Percentiles rank a stretch among this genome's conserved stretches.
These are phyloP conservation scores for Scyliorhinus canicula DNA, from an alignment of 2,797 vertebrate species.

Conservation along the genomic window DNA sequence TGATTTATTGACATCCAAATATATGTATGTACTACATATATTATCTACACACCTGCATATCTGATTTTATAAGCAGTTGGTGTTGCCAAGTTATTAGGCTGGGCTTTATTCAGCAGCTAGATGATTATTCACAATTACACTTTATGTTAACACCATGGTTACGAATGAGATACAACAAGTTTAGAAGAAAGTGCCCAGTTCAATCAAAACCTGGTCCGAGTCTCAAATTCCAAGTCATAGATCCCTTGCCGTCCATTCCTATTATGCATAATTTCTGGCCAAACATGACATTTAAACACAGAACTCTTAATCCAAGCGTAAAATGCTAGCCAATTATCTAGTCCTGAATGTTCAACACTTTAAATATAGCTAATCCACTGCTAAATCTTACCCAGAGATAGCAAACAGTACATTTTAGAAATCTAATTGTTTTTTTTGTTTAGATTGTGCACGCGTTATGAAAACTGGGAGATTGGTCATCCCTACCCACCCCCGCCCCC, in stretches of 20 bases:
- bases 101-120: background rate
- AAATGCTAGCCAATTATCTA: conserved; percentile 33
- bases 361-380: conserved; percentile 7
- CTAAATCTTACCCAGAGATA: background rate
- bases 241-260: background rate
- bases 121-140: background rate
- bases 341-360: background rate
- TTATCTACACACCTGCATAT: too few species aligned
- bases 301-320: conserved; percentile 23
- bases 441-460: background rate
- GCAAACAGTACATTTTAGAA: background rate
- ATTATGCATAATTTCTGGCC: background rate
- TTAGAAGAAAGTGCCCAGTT: background rate
- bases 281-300: conserved; percentile 23
- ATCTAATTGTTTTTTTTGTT: background rate
- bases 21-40: too few species aligned
- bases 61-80: background rate
- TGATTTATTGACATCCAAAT: background rate
- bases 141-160: background rate
- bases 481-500: background rate
- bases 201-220: background rate
- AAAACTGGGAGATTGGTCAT: background rate
- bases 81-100: background rate
- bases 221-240: background rate
- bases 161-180: background rate